phyloP scores from a whole-genome alignment of 2,797 vertebrate species.

The Epinephelus malabaricus region DNA sequence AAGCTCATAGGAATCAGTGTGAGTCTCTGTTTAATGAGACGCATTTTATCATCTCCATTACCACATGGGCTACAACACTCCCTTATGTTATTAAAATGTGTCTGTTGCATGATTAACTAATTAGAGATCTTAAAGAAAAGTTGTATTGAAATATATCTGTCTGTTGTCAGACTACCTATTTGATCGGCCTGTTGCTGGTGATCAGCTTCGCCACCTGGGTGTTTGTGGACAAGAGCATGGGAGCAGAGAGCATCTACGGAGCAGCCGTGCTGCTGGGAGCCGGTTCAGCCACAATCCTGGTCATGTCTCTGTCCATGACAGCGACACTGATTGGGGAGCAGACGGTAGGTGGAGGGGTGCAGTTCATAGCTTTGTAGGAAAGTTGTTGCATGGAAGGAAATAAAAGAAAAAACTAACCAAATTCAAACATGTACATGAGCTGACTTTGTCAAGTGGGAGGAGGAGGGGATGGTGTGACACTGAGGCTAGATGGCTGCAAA shows the following conservation, averaged over 20 bases:
- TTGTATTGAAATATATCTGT: background rate
- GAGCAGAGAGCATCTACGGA: constrained; percentile 82
- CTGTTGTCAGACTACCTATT: constrained; percentile 88
- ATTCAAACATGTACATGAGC: background rate
- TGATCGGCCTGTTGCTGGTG: constrained; percentile 87
- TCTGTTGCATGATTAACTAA: background rate
- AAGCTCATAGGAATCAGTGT: constrained; percentile 88
- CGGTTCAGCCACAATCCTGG: constrained; percentile 90
- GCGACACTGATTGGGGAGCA: constrained; percentile 92
- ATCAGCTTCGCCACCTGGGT: constrained; percentile 90
- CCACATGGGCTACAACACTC: background rate
- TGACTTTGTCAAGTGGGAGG: too few species aligned
- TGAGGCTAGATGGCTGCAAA: too few species aligned
- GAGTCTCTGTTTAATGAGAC: constrained; percentile 70
- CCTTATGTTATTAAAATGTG: background rate
- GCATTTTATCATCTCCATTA: background rate
- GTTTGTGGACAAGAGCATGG: constrained; percentile 78
- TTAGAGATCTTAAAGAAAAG: background rate
- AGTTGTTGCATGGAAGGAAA: background rate
- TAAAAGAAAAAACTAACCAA: background rate
- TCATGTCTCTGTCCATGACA: constrained; percentile 94
- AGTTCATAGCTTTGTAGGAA: background rate
- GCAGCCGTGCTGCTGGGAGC: constrained; percentile 86
- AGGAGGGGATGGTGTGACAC: too few species aligned
- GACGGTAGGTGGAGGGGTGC: constrained; percentile 82